These are phyloP conservation scores for Danionella dracula DNA, from an alignment of 2,797 vertebrate genomes.

Conservation along the genomic window DNA sequence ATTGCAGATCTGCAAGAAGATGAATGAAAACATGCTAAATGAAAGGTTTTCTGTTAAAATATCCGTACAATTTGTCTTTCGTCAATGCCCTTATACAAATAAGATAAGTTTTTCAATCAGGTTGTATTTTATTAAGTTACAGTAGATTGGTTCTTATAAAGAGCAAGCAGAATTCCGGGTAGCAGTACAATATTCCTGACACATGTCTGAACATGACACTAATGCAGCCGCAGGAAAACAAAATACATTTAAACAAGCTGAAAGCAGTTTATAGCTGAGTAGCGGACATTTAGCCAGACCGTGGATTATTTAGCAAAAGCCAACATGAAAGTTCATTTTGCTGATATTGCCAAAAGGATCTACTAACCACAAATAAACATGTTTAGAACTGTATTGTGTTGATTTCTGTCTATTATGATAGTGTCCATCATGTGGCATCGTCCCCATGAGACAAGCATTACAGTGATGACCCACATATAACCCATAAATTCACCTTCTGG, in stretches of 20 bases:
- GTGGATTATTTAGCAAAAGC: constrained; percentile 40
- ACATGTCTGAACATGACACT: constrained; percentile 61
- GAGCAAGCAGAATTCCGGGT: constrained; percentile 58
- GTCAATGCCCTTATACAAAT: too few relatives aligned
- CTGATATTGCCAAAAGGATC: constrained; percentile 50
- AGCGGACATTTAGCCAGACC: constrained; percentile 30
- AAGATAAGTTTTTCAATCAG: constrained; percentile 57
- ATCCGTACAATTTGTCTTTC: too few relatives aligned
- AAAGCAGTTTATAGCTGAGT: constrained; percentile 42
- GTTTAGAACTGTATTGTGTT: constrained; percentile 42
- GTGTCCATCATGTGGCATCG: constrained; percentile 23
- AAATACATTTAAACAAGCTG: constrained; percentile 49
- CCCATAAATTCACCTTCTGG: constrained; percentile 27
- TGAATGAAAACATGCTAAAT: too few relatives aligned
- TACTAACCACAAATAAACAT: constrained; percentile 46
- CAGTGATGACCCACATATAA: constrained; percentile 33
- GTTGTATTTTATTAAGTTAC: constrained; percentile 74
- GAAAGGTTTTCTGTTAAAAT: too few relatives aligned
- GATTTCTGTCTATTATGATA: constrained; percentile 33
- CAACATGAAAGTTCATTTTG: constrained; percentile 47
- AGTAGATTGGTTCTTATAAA: constrained; percentile 78
- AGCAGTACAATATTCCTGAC: constrained; percentile 66
- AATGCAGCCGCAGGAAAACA: constrained; percentile 57
- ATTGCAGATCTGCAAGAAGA: too few relatives aligned
- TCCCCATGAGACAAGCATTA: constrained; percentile 29